These are phyloP conservation scores for Alloplasta piceator DNA, from an alignment of 2,888 invertebrate species.

Conservation along the genomic window DNA sequence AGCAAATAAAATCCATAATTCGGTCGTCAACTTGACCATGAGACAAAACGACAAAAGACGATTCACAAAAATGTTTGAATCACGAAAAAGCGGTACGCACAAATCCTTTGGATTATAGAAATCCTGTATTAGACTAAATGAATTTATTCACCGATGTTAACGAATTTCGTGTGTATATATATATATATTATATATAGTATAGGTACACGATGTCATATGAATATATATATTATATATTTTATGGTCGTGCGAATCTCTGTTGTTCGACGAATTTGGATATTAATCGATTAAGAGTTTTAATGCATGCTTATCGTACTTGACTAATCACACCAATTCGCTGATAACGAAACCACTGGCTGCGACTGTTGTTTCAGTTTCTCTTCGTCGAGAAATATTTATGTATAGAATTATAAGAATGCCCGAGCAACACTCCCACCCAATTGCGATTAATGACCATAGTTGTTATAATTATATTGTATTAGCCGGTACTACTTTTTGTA, in stretches of 20 bases:
- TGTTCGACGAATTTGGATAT: slow-evolving; percentile 37
- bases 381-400: neutral
- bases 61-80: neutral
- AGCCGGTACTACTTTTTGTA: slow-evolving; percentile 53
- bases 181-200: neutral
- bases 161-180: slow-evolving; percentile 63
- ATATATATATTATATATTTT: slow-evolving; percentile 43
- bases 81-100: slow-evolving; percentile 70
- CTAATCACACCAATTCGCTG: neutral
- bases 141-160: slow-evolving; percentile 73
- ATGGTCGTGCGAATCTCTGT: slow-evolving; percentile 30
- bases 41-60: neutral
- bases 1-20: neutral
- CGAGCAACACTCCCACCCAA: slow-evolving; percentile 11
- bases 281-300: slow-evolving; percentile 37
- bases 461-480: slow-evolving; percentile 38
- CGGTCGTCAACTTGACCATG: neutral
- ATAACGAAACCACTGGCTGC: too few species aligned
- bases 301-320: slow-evolving; percentile 30
- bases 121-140: slow-evolving; percentile 47
- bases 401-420: slow-evolving; percentile 6
- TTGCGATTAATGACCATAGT: slow-evolving; percentile 21
- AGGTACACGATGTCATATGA: slow-evolving; percentile 21
- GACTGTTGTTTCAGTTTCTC: too few species aligned
- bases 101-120: slow-evolving; percentile 66